Base-by-base conservation (phyloP, 2,113 vertebrate genomes). In the Bujurquina vittata region DNA sequence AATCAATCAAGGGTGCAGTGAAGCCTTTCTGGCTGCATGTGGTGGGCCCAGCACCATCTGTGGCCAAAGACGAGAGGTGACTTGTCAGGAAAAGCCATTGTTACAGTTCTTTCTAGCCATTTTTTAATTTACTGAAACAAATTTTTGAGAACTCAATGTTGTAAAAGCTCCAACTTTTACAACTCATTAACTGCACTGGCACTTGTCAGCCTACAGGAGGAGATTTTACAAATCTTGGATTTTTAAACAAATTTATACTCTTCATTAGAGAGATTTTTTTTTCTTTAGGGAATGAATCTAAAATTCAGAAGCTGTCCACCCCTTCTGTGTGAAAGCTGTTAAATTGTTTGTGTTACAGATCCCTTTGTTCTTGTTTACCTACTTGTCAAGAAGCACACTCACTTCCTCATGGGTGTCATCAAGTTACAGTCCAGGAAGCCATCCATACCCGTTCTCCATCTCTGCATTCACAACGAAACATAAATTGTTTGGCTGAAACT, bases 401-500 rank as follows among this genome's bases (percentile, higher is more conserved):
- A 31, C 79, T 82, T 84, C 54, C 72, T 74, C 26, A 11, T 29
- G 61, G 77, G 60, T 84, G 49, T n/a, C 83, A 78, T 79, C 80
- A 77, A 61, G 83, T 80, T 80, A 54, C 55, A 37, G 31, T 80
- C 62, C 72, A 82, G 40, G 55, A 46, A 78, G 75, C 75, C 57
- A 35, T 52, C 76, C 75, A 82, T 84, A 89, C 87, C 81, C 89
- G n/a, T 77, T 60, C 40, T 80, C 74, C 14, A 18, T 91, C 78
- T 80, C 58, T 37, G 15, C 59, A 33, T 85, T 62, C 83, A 83
- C 85, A 81, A 82, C 74, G 79, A 85, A 89, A 78, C 31, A 75
- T 57, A 90, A 85, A 78, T 81, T 88, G 81, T 80, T 83, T 54
- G n/a, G 31, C 75, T 86, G 20, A 69, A 65, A 58, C 77, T 88